Percentiles rank a stretch among this genome's conserved stretches.
These are phyloP conservation scores for Zaprionus inermis DNA, from an alignment of 1,140 invertebrate genomes.

Conservation along the genomic window DNA sequence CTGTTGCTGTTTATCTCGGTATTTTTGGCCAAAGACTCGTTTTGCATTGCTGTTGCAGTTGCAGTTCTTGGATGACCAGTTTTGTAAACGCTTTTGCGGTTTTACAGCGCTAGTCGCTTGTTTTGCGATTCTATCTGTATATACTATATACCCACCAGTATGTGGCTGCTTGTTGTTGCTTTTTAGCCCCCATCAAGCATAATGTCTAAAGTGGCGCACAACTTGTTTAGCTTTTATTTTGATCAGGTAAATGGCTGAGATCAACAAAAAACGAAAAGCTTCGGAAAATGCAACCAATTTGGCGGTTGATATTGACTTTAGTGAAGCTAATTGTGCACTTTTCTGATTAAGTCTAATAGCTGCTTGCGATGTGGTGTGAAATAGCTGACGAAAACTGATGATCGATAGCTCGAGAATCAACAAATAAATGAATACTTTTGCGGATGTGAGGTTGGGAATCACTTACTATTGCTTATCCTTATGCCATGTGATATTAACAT, in stretches of 20 bases:
- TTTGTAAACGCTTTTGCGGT: slow-evolving; percentile 56
- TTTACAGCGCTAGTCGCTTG: slow-evolving; percentile 36
- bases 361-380: slow-evolving; percentile 39
- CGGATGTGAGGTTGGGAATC: slow-evolving; percentile 16
- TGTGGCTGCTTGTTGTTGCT: slow-evolving; percentile 27
- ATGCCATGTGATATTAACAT: slow-evolving; percentile 91
- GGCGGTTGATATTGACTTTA: slow-evolving; percentile 79
- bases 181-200: slow-evolving; percentile 21
- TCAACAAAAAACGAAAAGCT: slow-evolving; percentile 11
- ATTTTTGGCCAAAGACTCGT: slow-evolving; percentile 70
- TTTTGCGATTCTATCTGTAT: slow-evolving; percentile 31
- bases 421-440: not conserved
- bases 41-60: slow-evolving; percentile 56
- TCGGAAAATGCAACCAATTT: slow-evolving; percentile 56
- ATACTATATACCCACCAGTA: slow-evolving; percentile 27
- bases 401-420: not conserved
- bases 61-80: slow-evolving; percentile 78
- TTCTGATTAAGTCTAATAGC: slow-evolving; percentile 45
- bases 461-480: slow-evolving; percentile 91
- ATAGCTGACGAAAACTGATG: not conserved
- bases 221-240: slow-evolving; percentile 60
- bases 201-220: slow-evolving; percentile 45
- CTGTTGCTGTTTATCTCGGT: slow-evolving; percentile 35
- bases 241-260: slow-evolving; percentile 40
- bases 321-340: slow-evolving; percentile 65